These are phyloP conservation scores for Antitype chi DNA, from an alignment of 2,888 invertebrate genomes.

Conservation along the genomic window DNA sequence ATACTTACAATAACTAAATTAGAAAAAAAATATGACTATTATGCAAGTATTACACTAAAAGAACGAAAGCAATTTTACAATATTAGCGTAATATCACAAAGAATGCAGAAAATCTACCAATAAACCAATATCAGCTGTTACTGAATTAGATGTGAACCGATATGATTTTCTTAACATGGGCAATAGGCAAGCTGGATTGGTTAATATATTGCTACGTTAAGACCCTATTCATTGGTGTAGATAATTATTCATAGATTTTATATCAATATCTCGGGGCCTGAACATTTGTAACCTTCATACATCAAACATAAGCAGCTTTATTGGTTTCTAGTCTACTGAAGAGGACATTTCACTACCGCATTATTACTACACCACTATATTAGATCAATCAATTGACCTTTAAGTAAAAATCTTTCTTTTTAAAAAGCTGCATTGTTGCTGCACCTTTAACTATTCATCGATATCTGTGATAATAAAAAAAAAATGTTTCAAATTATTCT, in stretches of 20 bases:
- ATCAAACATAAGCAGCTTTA: neutral
- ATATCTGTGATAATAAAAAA: neutral
- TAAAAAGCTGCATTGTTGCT: neutral
- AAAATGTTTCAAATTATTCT: neutral
- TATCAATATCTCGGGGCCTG: neutral
- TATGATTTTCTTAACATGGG: neutral
- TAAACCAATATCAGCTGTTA: slow-evolving; percentile 23
- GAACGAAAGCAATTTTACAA: neutral
- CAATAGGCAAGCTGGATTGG: neutral
- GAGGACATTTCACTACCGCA: neutral
- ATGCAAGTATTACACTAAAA: neutral
- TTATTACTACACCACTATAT: too few relatives aligned
- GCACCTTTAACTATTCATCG: neutral
- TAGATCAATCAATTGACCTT: neutral
- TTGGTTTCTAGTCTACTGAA: neutral
- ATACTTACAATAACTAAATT: too few relatives aligned
- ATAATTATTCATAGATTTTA: slow-evolving; percentile 4
- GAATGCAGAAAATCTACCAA: neutral
- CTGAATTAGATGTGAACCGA: neutral
- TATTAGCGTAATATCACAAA: neutral
- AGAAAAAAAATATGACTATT: too few relatives aligned
- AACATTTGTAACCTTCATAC: neutral
- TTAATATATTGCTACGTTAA: slow-evolving; percentile 20
- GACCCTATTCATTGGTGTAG: slow-evolving; percentile 13
- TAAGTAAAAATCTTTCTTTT: neutral